phyloP scores from a whole-genome alignment of 2,888 invertebrate genomes.

The Hirtodrosophila trivittata region DNA sequence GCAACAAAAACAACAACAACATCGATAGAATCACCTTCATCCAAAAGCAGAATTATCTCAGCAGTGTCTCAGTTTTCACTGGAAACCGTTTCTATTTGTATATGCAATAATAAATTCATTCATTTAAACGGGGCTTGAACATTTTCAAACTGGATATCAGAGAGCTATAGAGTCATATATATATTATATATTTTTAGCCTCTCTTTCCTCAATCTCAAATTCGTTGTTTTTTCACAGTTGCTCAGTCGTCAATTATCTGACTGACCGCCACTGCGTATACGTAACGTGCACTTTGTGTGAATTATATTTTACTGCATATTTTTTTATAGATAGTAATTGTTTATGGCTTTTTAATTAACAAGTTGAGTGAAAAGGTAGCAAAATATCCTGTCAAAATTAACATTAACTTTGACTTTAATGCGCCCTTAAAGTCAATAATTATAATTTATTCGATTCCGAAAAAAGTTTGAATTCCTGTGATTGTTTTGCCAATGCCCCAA shows the following conservation, averaged over 20 bases:
- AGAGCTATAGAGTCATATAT: not conserved
- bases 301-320: conserved; percentile 23
- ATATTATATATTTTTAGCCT: not conserved
- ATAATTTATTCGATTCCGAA: conserved; percentile 26
- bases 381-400: not conserved
- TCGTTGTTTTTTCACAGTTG: conserved; percentile 10
- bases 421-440: conserved; percentile 2
- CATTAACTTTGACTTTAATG: conserved; percentile 20
- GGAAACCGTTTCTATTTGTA: conserved; percentile 6
- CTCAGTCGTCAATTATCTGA: conserved; percentile 52
- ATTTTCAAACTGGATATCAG: conserved; percentile 5
- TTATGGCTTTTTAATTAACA: not conserved
- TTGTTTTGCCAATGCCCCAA: not conserved
- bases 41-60: conserved; percentile 50
- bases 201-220: conserved; percentile 17
- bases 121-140: conserved; percentile 2
- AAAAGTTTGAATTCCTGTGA: too few species aligned
- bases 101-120: conserved; percentile 11
- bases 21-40: conserved; percentile 61
- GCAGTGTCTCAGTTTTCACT: conserved; percentile 50
- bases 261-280: conserved; percentile 61
- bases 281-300: conserved; percentile 44
- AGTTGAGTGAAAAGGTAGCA: not conserved
- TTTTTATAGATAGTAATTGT: not conserved
- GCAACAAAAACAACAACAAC: conserved; percentile 13